Evolutionary conservation across 2,888 invertebrate genomes (phyloP).

Genomic region (Metallyticus violacea): DNA sequence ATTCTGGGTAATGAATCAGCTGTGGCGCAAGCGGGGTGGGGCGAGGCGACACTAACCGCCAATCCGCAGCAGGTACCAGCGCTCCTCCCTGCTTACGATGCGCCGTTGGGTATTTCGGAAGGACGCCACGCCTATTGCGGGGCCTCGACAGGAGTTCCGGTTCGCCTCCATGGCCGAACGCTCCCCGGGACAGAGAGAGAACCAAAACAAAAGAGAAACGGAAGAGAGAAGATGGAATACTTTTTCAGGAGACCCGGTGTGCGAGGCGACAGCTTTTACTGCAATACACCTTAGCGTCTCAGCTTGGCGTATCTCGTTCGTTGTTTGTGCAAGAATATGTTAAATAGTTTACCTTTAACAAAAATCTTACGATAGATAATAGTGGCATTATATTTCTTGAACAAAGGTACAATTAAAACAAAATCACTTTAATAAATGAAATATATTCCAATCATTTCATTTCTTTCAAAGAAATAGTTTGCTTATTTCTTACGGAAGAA

Average conservation of each 20-base stretch:
- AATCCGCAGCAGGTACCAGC: background rate
- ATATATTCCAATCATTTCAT: too few relatives aligned
- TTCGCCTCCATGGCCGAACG: background rate
- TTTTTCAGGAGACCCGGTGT: too few relatives aligned
- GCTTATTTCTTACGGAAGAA: too few relatives aligned
- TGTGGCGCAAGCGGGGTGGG: slow-evolving; percentile 13
- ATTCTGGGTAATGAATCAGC: slow-evolving; percentile 31
- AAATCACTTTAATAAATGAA: too few relatives aligned
- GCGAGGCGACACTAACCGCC: background rate
- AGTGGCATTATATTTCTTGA: too few relatives aligned
- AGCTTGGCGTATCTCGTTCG: background rate
- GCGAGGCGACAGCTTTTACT: background rate
- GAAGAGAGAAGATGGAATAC: background rate
- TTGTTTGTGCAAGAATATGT: too few relatives aligned
- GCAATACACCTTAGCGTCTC: background rate
- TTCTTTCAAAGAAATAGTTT: too few relatives aligned
- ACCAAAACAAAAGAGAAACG: background rate
- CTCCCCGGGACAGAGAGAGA: background rate
- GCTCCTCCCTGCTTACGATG: background rate
- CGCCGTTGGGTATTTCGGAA: background rate
- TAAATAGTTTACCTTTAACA: too few relatives aligned
- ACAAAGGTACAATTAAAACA: too few relatives aligned
- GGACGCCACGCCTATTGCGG: background rate
- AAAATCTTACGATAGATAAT: too few relatives aligned
- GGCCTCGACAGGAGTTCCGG: background rate